Base-by-base conservation (phyloP, 1,140 invertebrate species). In the Nephila pilipes region DNA sequence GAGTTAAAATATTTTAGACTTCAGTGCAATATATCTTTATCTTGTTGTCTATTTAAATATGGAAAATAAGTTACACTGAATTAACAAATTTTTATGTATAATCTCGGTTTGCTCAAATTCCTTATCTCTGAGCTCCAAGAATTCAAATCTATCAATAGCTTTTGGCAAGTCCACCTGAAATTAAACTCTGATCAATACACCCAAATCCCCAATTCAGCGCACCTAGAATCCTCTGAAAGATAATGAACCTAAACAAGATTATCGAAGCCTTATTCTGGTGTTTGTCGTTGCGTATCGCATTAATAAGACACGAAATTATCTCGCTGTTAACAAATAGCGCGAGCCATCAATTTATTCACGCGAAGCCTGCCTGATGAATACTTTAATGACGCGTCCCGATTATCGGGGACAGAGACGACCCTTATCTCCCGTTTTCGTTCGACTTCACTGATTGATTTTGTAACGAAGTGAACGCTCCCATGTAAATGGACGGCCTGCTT, bases 401-500 rank as follows among this genome's bases (percentile, higher is more conserved):
- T 46, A 46, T 46, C 46, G 46, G 46, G 0, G 46, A 46, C 46
- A 46, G 12, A 46, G 46, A 29, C n/a, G 22, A 54, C 46, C 89
- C 75, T 79, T 90, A 60, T 80, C 55, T 80, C 14, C n/a, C 55
- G 46, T 90, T 90, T 80, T 90, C 89, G 69, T 90, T 63, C 89
- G 79, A 90, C 54, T 83, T 81, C 89, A 63, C 89, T 90, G 75
- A 90, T 90, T 90, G 89, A 90, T 90, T 90, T 90, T 83, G 89
- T 90, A 90, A 90, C 81, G 89, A 90, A 90, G 89, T 75, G 89
- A 90, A 79, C 54, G 25, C 22, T 65, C 46, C 25, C 25, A 65
- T 65, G 63, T 29, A 65, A 65, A 65, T n/a, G 22, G 25, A 20
- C 46, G 46, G 46, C 6, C 12, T 46, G 46, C 46, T 46, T 46